Base-by-base conservation (phyloP, 23 tunicate genomes). In the Aplidium turbinatum region DNA sequence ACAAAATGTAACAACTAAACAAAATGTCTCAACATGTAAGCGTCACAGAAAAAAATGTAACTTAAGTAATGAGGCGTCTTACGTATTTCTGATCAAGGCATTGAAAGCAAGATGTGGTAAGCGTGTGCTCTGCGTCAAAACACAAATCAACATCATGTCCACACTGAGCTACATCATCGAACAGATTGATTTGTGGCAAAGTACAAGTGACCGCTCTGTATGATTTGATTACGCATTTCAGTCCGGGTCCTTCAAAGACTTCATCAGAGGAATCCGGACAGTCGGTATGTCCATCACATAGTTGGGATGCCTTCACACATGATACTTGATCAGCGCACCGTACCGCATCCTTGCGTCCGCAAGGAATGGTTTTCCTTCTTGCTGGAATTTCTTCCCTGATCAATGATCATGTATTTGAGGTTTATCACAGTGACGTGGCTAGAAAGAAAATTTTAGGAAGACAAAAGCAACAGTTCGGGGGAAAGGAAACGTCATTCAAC, bases 261-360 rank as follows among this genome's bases (percentile, higher is more conserved):
- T 87, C 94, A 39, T 87, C 94, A 6, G 77, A 52, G 11, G 23
- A 11, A 55, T 80, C 94, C n/a, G 94, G 94, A 30, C 94, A 87
- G 35, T 84, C 84, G 7, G 29, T 57, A 4, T 19, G 33, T 11
- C 80, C 85, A 34, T 87, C 94, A 67, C 94, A 87, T 24, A 87
- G 21, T 30, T 57, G 33, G 23, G 3, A 30, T 27, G 53, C 23
- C 21, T 29, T 51, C 1, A 66, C 58, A 27, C 83, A 86, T 11
- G 85, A 27, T 5, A 4, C 1, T 4, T 63, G 68, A 61, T 62
- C 68, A 13, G 76, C 85, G 60, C 93, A 86, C 53, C 45, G 54
- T 0, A 64, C 85, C 22, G 80, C 79, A 22, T 61, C 56, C 19
- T 26, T 24, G 51, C 80, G 55, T 20, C 61, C 62, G 51, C 83